phyloP scores from a whole-genome alignment of 2,113 vertebrate genomes.

The Chionodraco myersi region DNA sequence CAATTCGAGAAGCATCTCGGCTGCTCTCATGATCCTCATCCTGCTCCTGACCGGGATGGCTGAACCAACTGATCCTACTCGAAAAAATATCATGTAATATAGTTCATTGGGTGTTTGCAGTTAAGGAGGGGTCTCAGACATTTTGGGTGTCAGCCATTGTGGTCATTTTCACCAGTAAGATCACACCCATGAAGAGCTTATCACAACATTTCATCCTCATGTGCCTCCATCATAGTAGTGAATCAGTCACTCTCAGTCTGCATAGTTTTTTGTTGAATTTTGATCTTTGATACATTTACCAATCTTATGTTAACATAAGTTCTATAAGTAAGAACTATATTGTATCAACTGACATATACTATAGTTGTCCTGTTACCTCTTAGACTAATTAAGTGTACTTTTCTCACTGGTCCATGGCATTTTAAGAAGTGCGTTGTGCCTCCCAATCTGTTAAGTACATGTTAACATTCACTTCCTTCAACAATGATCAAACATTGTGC shows the following conservation, averaged over 20 bases:
- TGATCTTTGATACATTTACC: background rate
- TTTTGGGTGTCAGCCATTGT: constrained; percentile 41
- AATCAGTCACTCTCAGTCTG: background rate
- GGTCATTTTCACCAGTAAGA: constrained; percentile 4
- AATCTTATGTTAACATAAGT: background rate
- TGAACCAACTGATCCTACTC: constrained; percentile 6
- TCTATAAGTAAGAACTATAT: background rate
- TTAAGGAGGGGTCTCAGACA: constrained; percentile 54
- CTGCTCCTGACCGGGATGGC: background rate
- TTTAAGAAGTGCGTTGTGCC: constrained; percentile 24
- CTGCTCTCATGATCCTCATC: constrained; percentile 35
- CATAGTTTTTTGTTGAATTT: background rate
- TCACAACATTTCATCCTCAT: constrained; percentile 30
- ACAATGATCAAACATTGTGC: constrained; percentile 21
- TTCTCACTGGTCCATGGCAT: constrained; percentile 17
- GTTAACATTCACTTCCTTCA: background rate
- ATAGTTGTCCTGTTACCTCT: no score
- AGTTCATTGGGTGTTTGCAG: constrained; percentile 54
- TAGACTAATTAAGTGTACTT: background rate
- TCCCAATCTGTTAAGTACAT: constrained; percentile 2
- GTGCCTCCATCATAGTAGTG: background rate
- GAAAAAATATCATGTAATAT: constrained; percentile 39
- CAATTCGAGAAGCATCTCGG: constrained; percentile 57
- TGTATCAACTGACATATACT: no score
- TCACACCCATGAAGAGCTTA: constrained; percentile 43